phyloP scores from a whole-genome alignment of 2,113 vertebrate genomes.

The Balaeniceps rex region DNA sequence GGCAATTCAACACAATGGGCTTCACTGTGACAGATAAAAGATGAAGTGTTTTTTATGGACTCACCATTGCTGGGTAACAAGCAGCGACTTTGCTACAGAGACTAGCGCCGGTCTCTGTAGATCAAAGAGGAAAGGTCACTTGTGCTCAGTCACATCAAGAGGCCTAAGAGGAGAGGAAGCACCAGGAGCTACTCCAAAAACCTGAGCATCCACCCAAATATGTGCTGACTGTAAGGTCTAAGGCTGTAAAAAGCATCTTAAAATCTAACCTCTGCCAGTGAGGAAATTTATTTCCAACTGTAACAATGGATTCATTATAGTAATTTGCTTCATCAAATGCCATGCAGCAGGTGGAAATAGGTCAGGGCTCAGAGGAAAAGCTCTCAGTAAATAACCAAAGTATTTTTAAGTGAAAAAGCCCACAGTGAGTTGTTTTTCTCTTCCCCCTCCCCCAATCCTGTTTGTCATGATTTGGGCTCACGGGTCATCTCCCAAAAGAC shows the following conservation, averaged over 20 bases:
- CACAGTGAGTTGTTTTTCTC: not conserved
- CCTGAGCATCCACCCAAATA: not conserved
- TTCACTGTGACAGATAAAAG: not conserved
- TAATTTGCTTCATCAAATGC: constrained; percentile 13
- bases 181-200: not conserved
- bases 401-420: not conserved
- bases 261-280: not conserved
- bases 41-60: not conserved
- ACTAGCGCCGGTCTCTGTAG: not conserved
- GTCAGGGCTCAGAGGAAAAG: constrained; percentile 8
- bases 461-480: not conserved
- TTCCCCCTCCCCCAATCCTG: not conserved
- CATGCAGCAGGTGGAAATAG: constrained; percentile 31
- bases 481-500: not conserved
- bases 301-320: constrained; percentile 11
- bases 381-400: not conserved
- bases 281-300: constrained; percentile 1
- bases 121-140: not conserved
- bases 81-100: not conserved
- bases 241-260: not conserved
- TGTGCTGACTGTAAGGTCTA: not conserved
- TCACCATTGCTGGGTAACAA: not conserved
- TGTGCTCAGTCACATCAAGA: not conserved
- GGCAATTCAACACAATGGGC: not conserved
- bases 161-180: not conserved